Evolutionary conservation across 2,888 invertebrate species (phyloP).

Genomic region (Nysson spinosus): DNA sequence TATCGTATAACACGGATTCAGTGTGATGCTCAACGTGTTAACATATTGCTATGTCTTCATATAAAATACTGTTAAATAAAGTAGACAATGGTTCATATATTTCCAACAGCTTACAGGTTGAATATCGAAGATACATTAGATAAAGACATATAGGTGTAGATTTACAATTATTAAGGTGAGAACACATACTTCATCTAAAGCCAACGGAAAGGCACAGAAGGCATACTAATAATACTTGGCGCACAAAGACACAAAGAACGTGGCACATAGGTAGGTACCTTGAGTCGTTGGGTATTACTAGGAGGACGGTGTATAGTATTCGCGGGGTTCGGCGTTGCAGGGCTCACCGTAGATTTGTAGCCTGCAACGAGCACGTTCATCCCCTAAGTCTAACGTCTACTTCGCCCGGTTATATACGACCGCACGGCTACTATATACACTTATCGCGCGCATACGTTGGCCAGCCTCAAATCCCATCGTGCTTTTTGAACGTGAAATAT

Average conservation of each 20-base stretch:
- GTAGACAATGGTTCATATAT: too few relatives aligned
- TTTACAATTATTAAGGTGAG: too few relatives aligned
- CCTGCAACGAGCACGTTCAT: slow-evolving; percentile 70
- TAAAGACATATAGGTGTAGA: too few relatives aligned
- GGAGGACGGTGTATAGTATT: slow-evolving; percentile 46
- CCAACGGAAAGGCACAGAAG: too few relatives aligned
- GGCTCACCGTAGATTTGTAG: slow-evolving; percentile 73
- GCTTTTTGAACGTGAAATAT: slow-evolving; percentile 65
- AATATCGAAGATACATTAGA: too few relatives aligned
- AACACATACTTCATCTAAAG: too few relatives aligned
- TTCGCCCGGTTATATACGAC: slow-evolving; percentile 67
- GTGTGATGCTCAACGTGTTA: too few relatives aligned
- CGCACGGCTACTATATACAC: slow-evolving; percentile 60
- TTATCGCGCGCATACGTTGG: slow-evolving; percentile 67
- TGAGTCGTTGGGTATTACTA: slow-evolving; percentile 47
- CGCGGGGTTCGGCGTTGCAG: slow-evolving; percentile 55
- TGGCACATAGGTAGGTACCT: slow-evolving; percentile 35
- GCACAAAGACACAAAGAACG: slow-evolving; percentile 21
- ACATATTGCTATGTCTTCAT: too few relatives aligned
- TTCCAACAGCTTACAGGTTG: too few relatives aligned
- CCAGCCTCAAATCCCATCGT: slow-evolving; percentile 68
- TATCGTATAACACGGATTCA: too few relatives aligned
- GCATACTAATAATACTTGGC: slow-evolving; percentile 21
- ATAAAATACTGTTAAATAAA: too few relatives aligned
- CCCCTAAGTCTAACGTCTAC: slow-evolving; percentile 70